Percentiles rank a stretch among this genome's conserved stretches.
These are phyloP conservation scores for Pholis gunnellus DNA, from an alignment of 2,113 vertebrate species.

Conservation along the genomic window DNA sequence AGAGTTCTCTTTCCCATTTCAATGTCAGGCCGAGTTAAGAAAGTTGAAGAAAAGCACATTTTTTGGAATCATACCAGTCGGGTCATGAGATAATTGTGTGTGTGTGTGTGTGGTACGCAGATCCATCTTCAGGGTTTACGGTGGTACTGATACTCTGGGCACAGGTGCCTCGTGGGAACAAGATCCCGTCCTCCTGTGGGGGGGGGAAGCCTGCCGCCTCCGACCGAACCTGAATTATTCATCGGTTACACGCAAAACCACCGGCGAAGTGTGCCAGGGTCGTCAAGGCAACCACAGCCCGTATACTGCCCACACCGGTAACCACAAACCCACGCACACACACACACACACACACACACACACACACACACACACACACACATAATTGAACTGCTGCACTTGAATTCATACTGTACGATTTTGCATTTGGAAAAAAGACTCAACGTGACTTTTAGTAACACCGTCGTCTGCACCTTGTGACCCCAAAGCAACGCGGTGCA, in stretches of 20 bases:
- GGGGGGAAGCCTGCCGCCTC: slow-evolving; percentile 56
- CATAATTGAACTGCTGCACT: slow-evolving; percentile 28
- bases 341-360: slow-evolving; percentile 18
- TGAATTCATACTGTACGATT: slow-evolving; percentile 22
- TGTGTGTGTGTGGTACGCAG: neutral
- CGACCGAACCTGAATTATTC: slow-evolving; percentile 80
- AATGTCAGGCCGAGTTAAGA: slow-evolving; percentile 14
- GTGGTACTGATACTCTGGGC: neutral
- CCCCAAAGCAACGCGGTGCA: too few species aligned
- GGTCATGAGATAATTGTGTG: neutral
- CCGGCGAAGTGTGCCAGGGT: slow-evolving; percentile 69
- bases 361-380: slow-evolving; percentile 59
- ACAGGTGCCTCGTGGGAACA: slow-evolving; percentile 63
- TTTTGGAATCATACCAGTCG: neutral
- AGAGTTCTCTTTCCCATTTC: slow-evolving; percentile 10
- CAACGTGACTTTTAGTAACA: slow-evolving; percentile 26
- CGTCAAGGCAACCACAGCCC: slow-evolving; percentile 77
- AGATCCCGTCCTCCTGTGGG: slow-evolving; percentile 55
- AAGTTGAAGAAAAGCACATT: slow-evolving; percentile 8
- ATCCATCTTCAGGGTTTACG: neutral
- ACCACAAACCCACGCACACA: slow-evolving; percentile 65
- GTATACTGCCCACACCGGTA: slow-evolving; percentile 69
- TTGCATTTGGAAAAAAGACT: slow-evolving; percentile 28
- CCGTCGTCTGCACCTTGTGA: slow-evolving; percentile 12
- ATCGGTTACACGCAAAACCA: slow-evolving; percentile 62